phyloP scores from a whole-genome alignment of 1,140 invertebrate genomes.

The Drosophila parabipectinata region DNA sequence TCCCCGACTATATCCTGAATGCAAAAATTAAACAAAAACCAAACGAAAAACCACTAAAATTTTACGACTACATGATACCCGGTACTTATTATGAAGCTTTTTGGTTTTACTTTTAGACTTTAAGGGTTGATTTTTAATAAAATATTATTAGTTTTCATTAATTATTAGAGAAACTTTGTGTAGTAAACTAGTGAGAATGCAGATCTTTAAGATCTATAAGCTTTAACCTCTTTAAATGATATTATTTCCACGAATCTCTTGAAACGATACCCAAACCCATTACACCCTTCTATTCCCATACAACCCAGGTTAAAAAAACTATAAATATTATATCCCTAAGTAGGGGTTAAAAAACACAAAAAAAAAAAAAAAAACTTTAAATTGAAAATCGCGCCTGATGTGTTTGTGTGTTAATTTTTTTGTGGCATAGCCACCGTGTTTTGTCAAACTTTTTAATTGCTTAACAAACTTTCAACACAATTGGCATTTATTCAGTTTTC shows the following conservation, averaged over 20 bases:
- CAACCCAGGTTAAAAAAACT: too few relatives aligned
- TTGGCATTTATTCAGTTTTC: constrained; percentile 55
- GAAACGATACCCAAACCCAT: not conserved
- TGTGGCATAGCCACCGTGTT: constrained; percentile 30
- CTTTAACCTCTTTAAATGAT: not conserved
- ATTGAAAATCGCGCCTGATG: constrained; percentile 81
- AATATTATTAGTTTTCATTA: too few relatives aligned
- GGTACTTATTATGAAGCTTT: not conserved
- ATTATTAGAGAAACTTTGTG: too few relatives aligned
- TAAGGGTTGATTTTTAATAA: too few relatives aligned
- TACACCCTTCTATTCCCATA: not conserved
- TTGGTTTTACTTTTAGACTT: not conserved
- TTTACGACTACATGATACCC: not conserved
- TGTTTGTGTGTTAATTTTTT: constrained; percentile 81
- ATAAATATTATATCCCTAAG: not conserved
- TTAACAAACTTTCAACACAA: constrained; percentile 65
- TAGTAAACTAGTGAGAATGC: too few relatives aligned
- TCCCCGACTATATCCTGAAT: constrained; percentile 27
- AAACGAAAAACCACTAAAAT: not conserved
- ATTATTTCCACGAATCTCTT: not conserved
- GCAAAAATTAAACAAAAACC: constrained; percentile 31
- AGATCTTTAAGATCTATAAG: not conserved
- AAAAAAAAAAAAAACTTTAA: constrained; percentile 50
- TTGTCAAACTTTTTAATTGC: constrained; percentile 79
- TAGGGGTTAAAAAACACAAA: constrained; percentile 5